phyloP scores from a whole-genome alignment of 2,888 invertebrate species.

The Cybosia mesomella region DNA sequence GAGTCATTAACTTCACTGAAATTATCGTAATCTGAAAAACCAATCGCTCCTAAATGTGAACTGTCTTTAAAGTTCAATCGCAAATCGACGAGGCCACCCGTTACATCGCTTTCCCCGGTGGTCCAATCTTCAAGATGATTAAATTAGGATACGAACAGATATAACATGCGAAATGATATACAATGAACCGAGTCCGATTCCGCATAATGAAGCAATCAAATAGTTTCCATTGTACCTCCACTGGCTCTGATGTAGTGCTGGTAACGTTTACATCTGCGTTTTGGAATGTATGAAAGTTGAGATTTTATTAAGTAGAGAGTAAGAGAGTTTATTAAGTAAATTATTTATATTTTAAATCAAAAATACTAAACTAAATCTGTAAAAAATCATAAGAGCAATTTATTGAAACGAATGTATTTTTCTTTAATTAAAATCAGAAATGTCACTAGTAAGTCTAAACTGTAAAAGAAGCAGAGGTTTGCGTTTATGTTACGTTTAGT shows the following conservation, averaged over 20 bases:
- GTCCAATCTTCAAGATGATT: constrained; percentile 86
- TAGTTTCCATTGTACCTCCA: constrained; percentile 75
- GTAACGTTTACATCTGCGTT: constrained; percentile 60
- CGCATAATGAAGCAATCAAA: constrained; percentile 86
- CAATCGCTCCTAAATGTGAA: constrained; percentile 64
- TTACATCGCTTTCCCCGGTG: constrained; percentile 77
- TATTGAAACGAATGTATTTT: not conserved
- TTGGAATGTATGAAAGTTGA: not conserved
- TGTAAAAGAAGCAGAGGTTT: constrained; percentile 48
- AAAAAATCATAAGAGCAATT: not conserved
- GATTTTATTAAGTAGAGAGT: too few relatives aligned
- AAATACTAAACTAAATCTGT: not conserved
- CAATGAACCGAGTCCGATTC: constrained; percentile 78
- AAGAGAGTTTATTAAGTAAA: not conserved
- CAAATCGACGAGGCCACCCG: constrained; percentile 75
- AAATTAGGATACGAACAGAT: constrained; percentile 84
- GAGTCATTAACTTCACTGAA: constrained; percentile 49
- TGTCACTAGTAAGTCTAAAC: constrained; percentile 30
- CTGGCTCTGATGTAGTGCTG: constrained; percentile 55
- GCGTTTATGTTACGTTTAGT: constrained; percentile 57
- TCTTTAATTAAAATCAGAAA: not conserved
- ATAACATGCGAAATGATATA: constrained; percentile 86
- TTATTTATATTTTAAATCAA: not conserved
- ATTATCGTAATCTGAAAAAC: constrained; percentile 56
- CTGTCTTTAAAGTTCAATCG: constrained; percentile 76